These are phyloP conservation scores for Cryptotermes secundus DNA, from an alignment of 1,140 invertebrate genomes.

Conservation along the genomic window DNA sequence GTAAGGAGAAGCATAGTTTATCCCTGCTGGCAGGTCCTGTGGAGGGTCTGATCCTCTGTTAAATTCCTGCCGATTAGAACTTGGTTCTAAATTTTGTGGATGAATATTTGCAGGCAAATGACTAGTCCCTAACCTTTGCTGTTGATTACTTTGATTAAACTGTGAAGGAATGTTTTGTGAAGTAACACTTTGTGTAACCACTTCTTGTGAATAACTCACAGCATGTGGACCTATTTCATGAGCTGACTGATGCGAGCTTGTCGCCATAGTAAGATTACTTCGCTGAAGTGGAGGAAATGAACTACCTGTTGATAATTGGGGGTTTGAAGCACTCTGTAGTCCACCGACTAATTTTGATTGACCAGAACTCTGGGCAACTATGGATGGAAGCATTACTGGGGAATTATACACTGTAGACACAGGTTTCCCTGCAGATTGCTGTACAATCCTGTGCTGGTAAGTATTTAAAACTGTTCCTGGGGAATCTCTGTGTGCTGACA, in stretches of 20 bases:
- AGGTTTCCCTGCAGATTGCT: not conserved
- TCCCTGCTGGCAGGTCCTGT: not conserved
- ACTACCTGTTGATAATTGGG: not conserved
- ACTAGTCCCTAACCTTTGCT: conserved; percentile 4
- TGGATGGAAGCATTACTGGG: not conserved
- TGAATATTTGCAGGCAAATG: not conserved
- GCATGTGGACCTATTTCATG: not conserved
- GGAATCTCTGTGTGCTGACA: not conserved
- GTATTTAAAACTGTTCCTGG: not conserved
- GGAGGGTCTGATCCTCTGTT: not conserved
- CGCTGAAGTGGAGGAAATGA: not conserved
- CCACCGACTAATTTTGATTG: not conserved
- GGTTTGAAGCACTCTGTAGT: not conserved
- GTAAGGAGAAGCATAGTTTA: not conserved
- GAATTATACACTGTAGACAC: not conserved
- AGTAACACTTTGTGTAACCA: not conserved
- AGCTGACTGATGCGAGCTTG: not conserved
- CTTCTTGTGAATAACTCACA: not conserved
- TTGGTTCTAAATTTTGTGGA: not conserved
- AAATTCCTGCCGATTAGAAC: not conserved
- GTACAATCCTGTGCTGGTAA: not conserved
- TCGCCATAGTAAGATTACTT: not conserved
- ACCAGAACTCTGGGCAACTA: not conserved
- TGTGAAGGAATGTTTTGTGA: conserved; percentile 10
- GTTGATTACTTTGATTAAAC: not conserved